A percentile compares a stretch with the other conserved stretches of the same genome.
These are phyloP conservation scores for Leptinotarsa haldemani DNA, from an alignment of 2,888 invertebrate species.

Conservation along the genomic window DNA sequence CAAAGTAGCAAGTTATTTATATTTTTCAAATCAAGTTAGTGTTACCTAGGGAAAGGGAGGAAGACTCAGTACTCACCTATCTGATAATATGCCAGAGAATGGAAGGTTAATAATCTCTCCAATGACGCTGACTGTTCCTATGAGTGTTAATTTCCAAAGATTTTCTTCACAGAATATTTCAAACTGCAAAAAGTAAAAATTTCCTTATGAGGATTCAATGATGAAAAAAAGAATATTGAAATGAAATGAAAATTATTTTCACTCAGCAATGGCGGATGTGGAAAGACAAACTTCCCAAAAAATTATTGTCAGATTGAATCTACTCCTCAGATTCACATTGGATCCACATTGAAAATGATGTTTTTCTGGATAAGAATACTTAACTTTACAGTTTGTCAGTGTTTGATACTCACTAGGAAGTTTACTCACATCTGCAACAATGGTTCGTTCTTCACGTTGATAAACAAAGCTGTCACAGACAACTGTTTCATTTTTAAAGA, in stretches of 20 bases:
- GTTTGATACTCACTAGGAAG: too few relatives aligned
- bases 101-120: constrained; percentile 80
- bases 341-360: too few relatives aligned
- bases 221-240: neutral
- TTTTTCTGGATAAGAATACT: too few relatives aligned
- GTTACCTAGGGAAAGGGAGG: neutral
- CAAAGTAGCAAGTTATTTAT: neutral
- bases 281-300: too few relatives aligned
- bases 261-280: too few relatives aligned
- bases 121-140: constrained; percentile 79
- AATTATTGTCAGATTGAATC: too few relatives aligned
- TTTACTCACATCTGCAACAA: constrained; percentile 60
- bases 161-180: constrained; percentile 71
- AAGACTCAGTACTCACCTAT: constrained; percentile 67
- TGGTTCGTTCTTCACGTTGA: constrained; percentile 57
- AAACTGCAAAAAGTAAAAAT: constrained; percentile 67
- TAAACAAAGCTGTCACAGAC: constrained; percentile 58
- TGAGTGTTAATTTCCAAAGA: constrained; percentile 76
- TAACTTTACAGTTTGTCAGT: too few relatives aligned
- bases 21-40: neutral
- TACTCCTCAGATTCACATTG: too few relatives aligned
- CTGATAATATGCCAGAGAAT: constrained; percentile 72
- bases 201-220: neutral
- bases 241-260: too few relatives aligned
- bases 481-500: constrained; percentile 47